Conservation (phyloP, 2,797 vertebrate genomes). For the Rhincodon typus region DNA sequence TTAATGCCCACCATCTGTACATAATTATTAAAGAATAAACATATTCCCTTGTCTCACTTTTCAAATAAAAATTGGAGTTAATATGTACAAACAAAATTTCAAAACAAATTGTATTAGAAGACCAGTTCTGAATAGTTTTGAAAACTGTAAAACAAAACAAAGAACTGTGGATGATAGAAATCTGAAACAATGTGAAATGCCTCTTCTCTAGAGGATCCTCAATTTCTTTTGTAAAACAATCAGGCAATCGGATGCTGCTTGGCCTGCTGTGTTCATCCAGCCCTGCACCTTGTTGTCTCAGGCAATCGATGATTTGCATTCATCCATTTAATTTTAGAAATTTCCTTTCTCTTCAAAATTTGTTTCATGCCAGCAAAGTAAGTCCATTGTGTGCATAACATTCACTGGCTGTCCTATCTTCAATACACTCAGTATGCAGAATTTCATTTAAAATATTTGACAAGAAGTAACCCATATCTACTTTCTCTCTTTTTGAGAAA, state of each 20-base stretch:
- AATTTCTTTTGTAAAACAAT: neutral
- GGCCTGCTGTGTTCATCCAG: too few species aligned
- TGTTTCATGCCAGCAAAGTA: neutral
- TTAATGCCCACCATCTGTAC: neutral
- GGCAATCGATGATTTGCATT: neutral
- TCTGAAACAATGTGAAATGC: neutral
- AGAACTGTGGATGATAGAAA: too few species aligned
- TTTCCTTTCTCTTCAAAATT: neutral
- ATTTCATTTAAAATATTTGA: neutral
- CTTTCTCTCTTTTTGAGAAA: neutral
- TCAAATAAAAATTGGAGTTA: neutral
- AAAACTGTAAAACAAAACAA: neutral
- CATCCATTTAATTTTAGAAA: neutral
- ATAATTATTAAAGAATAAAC: neutral
- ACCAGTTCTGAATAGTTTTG: too few species aligned
- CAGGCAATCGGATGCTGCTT: too few species aligned
- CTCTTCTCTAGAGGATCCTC: too few species aligned
- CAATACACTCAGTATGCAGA: too few species aligned
- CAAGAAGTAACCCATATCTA: too few species aligned
- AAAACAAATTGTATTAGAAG: neutral
- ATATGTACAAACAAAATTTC: neutral
- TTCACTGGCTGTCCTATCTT: neutral
- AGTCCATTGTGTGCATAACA: neutral
- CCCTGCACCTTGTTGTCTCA: too few species aligned
- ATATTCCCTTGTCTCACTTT: neutral